Evolutionary conservation across 2,113 vertebrate genomes (phyloP).

Genomic region (Theristicus caerulescens): DNA sequence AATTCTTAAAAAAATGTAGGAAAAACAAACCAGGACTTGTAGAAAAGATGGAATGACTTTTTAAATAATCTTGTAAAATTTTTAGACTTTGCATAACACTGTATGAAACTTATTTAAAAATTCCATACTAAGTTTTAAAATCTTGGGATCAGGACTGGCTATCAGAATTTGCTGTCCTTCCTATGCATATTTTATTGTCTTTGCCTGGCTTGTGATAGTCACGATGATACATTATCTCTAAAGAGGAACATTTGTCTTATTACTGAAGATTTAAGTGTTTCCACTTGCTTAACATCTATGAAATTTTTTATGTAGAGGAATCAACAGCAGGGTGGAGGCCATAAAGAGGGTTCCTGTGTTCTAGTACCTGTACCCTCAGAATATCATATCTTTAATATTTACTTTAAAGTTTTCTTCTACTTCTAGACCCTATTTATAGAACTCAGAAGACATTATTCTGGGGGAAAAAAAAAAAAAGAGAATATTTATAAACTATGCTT

Average conservation of each 20-base stretch:
- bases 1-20: too few relatives aligned
- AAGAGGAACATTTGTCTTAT: neutral
- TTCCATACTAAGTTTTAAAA: neutral
- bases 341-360: neutral
- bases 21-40: neutral
- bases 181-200: neutral
- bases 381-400: neutral
- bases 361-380: neutral
- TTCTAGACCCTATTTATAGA: neutral
- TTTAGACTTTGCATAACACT: neutral
- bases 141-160: fast-evolving
- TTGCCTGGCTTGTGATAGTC: neutral
- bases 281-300: neutral
- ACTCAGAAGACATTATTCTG: neutral
- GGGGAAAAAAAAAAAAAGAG: too few relatives aligned
- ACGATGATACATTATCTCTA: neutral
- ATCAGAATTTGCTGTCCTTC: neutral
- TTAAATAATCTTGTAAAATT: neutral
- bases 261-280: neutral
- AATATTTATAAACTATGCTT: neutral
- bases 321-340: neutral
- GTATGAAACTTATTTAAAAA: neutral
- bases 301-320: neutral
- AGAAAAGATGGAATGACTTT: neutral
- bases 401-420: neutral